Base-by-base conservation (phyloP, 2,113 vertebrate genomes). In the Donacobius atricapilla region DNA sequence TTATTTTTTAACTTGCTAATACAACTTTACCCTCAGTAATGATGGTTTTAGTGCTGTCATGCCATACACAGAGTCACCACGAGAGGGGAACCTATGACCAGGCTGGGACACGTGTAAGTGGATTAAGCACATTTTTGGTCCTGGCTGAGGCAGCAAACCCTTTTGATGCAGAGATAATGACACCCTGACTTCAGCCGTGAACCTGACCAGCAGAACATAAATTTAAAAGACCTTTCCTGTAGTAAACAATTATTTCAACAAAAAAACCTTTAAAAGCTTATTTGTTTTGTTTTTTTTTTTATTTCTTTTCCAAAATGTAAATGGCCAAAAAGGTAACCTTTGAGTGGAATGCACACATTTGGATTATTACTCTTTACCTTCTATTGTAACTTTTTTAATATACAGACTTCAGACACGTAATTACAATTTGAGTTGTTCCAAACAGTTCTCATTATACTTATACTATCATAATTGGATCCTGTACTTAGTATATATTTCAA, bases 71-170 rank as follows among this genome's bases (percentile, higher is more conserved):
- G 57, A 64, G 28, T 76, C 64, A 33, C 93, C 97, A 94, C 76
- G 10, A 98, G 97, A 92, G 96, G 97, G 97, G 31, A 96, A 85
- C 91, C 81, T 87, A 84, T 10, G 42, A 93, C 87, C 23, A 44
- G 40, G 7, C 40, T 95, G 40, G 25, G 51, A 63, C 11, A 44
- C 90, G 44, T 8, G 6, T 2, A 10, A 18, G 13, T 4, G 7
- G 11, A 39, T 20, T 1, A 10, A 25, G 10, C 53, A 22, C 3
- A 1, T 31, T 39, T 63, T 17, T 13, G 40, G 31, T 51, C 47
- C 37, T 12, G 56, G 15, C 4, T 60, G 64, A 78, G 60, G 54
- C 58, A 60, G 8, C 28, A 50, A 78, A 42, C 24, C 21, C 23
- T 42, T 84, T n/a, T 22, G 50, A 40, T 57, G 31, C 21, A 47